A percentile compares a stretch with the other conserved stretches of the same genome.
phyloP scores from a whole-genome alignment of 2,797 vertebrate species.

The Malacoctenus gilli region DNA sequence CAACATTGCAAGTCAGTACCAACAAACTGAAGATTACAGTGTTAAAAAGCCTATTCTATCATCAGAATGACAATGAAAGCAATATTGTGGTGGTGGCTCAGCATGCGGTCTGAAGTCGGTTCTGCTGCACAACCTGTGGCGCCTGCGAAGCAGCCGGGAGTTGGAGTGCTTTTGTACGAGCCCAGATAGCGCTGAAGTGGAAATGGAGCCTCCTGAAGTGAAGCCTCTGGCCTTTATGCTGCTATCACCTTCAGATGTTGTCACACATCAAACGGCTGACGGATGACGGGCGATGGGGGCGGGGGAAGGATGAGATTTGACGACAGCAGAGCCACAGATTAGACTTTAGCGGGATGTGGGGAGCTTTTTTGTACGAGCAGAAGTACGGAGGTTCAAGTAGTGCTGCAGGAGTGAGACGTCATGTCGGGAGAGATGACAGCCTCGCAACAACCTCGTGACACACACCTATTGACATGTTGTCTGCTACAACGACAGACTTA shows the following conservation, averaged over 20 bases:
- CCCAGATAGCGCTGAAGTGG: constrained; percentile 6
- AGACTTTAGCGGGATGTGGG: neutral
- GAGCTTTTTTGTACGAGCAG: too few relatives aligned
- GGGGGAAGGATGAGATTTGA: constrained; percentile 12
- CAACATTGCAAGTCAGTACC: constrained; percentile 87
- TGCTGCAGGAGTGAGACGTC: constrained; percentile 6
- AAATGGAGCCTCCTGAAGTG: constrained; percentile 40
- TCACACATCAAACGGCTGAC: constrained; percentile 33
- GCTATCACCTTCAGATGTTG: constrained; percentile 32
- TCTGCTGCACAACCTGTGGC: too few relatives aligned
- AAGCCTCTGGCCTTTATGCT: constrained; percentile 38
- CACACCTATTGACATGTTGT: constrained; percentile 12
- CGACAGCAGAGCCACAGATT: constrained; percentile 1
- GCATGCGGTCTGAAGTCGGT: too few relatives aligned
- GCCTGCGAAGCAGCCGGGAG: constrained; percentile 2
- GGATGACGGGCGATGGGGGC: constrained; percentile 25
- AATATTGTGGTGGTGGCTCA: too few relatives aligned
- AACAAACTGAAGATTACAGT: too few relatives aligned
- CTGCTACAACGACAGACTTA: constrained; percentile 20
- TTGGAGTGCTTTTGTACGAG: constrained; percentile 27
- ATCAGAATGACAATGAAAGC: too few relatives aligned
- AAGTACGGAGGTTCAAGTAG: neutral
- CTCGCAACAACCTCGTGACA: constrained; percentile 17
- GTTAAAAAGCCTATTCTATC: too few relatives aligned
- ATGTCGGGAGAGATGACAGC: constrained; percentile 36